These are phyloP conservation scores for Eupeodes luniger DNA, from an alignment of 2,888 invertebrate species.

Conservation along the genomic window DNA sequence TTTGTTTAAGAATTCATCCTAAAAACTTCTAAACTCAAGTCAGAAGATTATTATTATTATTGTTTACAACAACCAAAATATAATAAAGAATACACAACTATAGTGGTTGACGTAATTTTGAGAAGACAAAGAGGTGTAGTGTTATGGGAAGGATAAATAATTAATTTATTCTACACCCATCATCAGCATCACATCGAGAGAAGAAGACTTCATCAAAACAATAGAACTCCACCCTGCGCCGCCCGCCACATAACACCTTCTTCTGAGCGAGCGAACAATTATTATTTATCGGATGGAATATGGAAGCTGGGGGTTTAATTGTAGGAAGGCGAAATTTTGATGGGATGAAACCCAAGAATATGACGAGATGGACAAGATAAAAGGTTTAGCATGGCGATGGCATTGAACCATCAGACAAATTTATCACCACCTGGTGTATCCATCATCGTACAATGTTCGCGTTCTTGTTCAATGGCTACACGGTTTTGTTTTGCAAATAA, in stretches of 20 bases:
- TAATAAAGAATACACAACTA: no score
- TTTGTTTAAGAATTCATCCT: no score
- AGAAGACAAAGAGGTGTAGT: not conserved
- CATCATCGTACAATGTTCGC: not conserved
- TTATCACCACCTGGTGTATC: constrained; percentile 18
- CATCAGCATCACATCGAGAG: not conserved
- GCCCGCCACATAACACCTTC: not conserved
- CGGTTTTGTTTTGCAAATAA: constrained; percentile 27
- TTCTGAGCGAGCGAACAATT: not conserved
- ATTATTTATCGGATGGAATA: not conserved
- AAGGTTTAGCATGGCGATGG: constrained; percentile 4
- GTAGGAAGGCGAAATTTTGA: not conserved
- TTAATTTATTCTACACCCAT: constrained; percentile 5
- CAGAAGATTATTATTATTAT: not conserved
- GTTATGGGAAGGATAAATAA: not conserved
- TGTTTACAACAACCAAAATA: not conserved
- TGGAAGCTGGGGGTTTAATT: not conserved
- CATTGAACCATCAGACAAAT: constrained; percentile 19
- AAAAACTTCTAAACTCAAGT: no score
- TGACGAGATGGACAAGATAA: constrained; percentile 13
- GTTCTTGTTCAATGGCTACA: not conserved
- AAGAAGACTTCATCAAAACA: not conserved
- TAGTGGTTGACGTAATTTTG: not conserved
- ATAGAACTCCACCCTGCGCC: not conserved
- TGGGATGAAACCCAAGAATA: not conserved